These are phyloP conservation scores for Empidonax traillii DNA, from an alignment of 2,113 vertebrate genomes.

Conservation along the genomic window DNA sequence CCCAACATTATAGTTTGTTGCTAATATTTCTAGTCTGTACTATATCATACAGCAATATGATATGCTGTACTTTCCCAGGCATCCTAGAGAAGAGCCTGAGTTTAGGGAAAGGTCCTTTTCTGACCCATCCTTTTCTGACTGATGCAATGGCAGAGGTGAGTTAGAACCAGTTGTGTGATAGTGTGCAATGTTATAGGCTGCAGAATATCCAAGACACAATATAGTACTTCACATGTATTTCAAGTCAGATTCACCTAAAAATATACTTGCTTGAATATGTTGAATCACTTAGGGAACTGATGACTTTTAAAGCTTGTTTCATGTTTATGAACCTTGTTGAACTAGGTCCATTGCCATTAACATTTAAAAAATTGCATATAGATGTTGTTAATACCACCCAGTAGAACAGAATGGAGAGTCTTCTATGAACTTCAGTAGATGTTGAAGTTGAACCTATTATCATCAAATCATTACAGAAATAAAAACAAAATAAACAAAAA, in stretches of 20 bases:
- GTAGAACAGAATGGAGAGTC: background rate
- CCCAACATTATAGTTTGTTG: background rate
- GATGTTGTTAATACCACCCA: background rate
- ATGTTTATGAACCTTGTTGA: background rate
- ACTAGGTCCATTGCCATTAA: background rate
- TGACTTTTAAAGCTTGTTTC: background rate
- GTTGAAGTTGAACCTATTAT: background rate
- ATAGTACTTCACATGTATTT: background rate
- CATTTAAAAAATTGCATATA: background rate
- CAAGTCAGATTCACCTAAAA: background rate
- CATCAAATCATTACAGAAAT: background rate
- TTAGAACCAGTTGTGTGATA: background rate
- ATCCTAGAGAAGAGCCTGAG: background rate
- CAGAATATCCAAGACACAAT: background rate
- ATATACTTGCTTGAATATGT: background rate
- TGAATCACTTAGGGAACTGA: background rate
- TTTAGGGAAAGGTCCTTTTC: background rate
- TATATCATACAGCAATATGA: background rate
- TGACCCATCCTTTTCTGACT: rapidly evolving
- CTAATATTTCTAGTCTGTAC: background rate
- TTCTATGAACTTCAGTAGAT: background rate
- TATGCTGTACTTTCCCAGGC: background rate
- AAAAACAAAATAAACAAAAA: background rate
- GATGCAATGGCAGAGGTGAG: background rate
- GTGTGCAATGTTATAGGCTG: background rate